phyloP scores from a whole-genome alignment of 2,797 vertebrate genomes.

The Rallus crepitans region DNA sequence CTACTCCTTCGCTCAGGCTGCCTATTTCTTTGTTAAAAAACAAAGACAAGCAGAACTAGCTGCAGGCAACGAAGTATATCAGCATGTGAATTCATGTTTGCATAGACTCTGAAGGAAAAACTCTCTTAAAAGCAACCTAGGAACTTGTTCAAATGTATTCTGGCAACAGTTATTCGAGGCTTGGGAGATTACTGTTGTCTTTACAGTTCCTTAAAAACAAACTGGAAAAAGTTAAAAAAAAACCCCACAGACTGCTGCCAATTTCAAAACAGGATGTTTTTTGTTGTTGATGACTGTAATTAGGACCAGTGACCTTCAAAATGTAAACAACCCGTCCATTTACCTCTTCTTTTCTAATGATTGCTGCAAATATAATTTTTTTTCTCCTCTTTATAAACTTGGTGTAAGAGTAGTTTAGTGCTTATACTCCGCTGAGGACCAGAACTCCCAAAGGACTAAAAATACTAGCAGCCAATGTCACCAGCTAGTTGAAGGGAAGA shows the following conservation, averaged over 20 bases:
- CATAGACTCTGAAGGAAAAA: background rate
- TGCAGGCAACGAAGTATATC: conserved; percentile 22
- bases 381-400: conserved; percentile 3
- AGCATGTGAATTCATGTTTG: conserved; percentile 51
- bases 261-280: conserved; percentile 60
- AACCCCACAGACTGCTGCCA: background rate
- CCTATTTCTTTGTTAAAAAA: background rate
- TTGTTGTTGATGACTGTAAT: conserved; percentile 36
- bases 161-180: background rate
- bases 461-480: background rate
- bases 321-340: conserved; percentile 19
- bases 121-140: conserved; percentile 25
- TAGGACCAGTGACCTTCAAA: conserved; percentile 55
- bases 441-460: background rate
- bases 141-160: conserved; percentile 24
- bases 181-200: background rate
- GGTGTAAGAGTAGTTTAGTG: background rate
- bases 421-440: background rate
- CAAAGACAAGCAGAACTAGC: conserved; percentile 40
- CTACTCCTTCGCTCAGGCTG: conserved; percentile 14
- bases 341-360: conserved; percentile 29
- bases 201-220: conserved; percentile 40
- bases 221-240: background rate
- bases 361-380: background rate
- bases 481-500: background rate